Conservation (phyloP, 2,888 invertebrate genomes). For the Lampropteryx suffumata region DNA sequence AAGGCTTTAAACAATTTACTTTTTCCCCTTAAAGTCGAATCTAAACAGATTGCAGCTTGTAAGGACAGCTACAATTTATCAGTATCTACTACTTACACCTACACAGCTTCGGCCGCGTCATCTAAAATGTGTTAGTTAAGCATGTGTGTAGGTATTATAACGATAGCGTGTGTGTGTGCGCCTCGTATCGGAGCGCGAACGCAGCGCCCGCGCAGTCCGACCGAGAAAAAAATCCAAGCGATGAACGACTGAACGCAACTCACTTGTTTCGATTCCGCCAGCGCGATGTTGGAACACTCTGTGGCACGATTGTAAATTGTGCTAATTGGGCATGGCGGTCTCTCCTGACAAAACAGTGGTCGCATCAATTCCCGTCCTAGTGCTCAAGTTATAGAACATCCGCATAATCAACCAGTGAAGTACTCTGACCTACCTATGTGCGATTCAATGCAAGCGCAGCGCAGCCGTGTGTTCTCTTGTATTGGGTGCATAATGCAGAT, state of each 20-base stretch:
- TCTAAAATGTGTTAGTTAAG: constrained; percentile 46
- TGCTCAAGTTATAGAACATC: constrained; percentile 61
- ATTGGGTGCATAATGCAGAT: constrained; percentile 70
- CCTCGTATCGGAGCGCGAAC: constrained; percentile 69
- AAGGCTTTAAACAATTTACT: too few species aligned
- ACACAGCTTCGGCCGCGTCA: constrained; percentile 45
- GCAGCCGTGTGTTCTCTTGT: constrained; percentile 59
- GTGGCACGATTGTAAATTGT: constrained; percentile 75
- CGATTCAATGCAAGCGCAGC: constrained; percentile 54
- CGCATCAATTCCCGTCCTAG: constrained; percentile 64
- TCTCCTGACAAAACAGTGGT: constrained; percentile 69
- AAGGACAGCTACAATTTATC: constrained; percentile 1
- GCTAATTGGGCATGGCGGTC: constrained; percentile 79
- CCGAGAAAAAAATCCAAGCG: constrained; percentile 71
- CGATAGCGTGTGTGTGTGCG: constrained; percentile 43
- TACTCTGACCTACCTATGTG: constrained; percentile 45
- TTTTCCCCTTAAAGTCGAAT: too few species aligned
- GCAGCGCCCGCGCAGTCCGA: constrained; percentile 65
- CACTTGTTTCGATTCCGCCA: constrained; percentile 74
- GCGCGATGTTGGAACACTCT: constrained; percentile 71
- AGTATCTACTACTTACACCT: neutral
- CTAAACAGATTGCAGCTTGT: too few species aligned
- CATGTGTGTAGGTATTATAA: neutral
- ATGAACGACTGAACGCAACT: constrained; percentile 79
- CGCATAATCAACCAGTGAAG: constrained; percentile 61